Percentiles rank a stretch among this genome's conserved stretches.
Conservation (phyloP, 2,888 invertebrate species). For the Lepidochrysops patricia region DNA sequence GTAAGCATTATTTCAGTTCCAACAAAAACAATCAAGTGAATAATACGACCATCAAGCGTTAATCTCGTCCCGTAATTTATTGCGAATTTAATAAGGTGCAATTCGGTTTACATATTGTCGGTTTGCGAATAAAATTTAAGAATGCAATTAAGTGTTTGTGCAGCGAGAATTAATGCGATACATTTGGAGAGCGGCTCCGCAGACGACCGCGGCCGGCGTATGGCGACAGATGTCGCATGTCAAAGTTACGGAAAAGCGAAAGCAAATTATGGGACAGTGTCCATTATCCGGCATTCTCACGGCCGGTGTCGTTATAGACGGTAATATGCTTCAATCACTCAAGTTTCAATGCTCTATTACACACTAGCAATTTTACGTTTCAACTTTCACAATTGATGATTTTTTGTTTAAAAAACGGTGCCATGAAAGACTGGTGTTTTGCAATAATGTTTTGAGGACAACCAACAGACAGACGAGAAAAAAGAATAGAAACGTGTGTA, state of each 20-base stretch:
- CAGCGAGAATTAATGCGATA: constrained; percentile 58
- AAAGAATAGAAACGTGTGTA: no score
- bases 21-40: constrained; percentile 35
- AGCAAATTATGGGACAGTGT: constrained; percentile 24
- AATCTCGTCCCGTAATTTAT: constrained; percentile 52
- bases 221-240: constrained; percentile 34
- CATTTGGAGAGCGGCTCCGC: constrained; percentile 40
- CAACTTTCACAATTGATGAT: constrained; percentile 19
- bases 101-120: constrained; percentile 52
- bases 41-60: background rate
- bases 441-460: background rate
- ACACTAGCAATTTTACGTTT: constrained; percentile 21
- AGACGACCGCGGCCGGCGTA: constrained; percentile 43
- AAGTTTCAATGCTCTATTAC: constrained; percentile 24
- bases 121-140: constrained; percentile 66
- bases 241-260: constrained; percentile 26
- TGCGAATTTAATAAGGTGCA: constrained; percentile 48
- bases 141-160: constrained; percentile 58
- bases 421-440: background rate
- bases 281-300: constrained; percentile 24
- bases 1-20: constrained; percentile 49
- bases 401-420: background rate
- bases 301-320: constrained; percentile 18
- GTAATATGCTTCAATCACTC: constrained; percentile 24
- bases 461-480: background rate